Evolutionary conservation across 2,797 vertebrate species (phyloP), one percentile per base, ranked within the genome.

Genomic region (Hippocampus kuda): DNA sequence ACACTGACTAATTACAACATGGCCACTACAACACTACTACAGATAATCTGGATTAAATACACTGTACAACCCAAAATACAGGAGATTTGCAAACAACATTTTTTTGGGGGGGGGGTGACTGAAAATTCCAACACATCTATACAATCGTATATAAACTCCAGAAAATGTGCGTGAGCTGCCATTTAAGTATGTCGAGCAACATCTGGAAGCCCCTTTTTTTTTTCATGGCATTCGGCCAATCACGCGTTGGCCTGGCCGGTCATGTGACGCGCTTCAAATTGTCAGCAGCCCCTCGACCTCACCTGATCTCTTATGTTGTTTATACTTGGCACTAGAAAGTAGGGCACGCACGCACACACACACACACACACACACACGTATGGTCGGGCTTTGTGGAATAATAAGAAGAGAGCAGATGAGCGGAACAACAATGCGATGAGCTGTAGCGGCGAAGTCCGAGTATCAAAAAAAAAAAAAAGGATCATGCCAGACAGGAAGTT

Each of bases 211-310:
- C 16, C 18, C 27, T 27, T 51, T 18, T 20, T 51, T 51, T 51
- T 44, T 44, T 44, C 10, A 1, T 2, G 42, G 60, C 67, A 46
- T 66, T 57, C 65, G 49, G 72, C 82, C 83, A 87, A 86, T 86
- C 74, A 74, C 51, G 73, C 72, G 54, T 10, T 59, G 41, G 6
- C 48, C 70, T 59, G 60, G 68, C 59, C 60, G 63, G 76, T 83
- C 86, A 86, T 59, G 75, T 87, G 87, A 79, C 67, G 53, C 65
- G 75, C 83, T 83, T 82, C 80, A 84, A 84, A 82, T 74, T 69
- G 74, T 77, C 71, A 70, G 76, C 48, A 44, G 53, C 77, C 24
- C 72, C 42, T 72, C 44, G 68, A 81, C 86, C 84, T 86, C 82
- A 88, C 79, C 83, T 86, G 84, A 87, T 84, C 83, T 82, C 76